Base-by-base conservation (phyloP, 53 echinoderm and acorn worm species). In the Echinarachnius parma region DNA sequence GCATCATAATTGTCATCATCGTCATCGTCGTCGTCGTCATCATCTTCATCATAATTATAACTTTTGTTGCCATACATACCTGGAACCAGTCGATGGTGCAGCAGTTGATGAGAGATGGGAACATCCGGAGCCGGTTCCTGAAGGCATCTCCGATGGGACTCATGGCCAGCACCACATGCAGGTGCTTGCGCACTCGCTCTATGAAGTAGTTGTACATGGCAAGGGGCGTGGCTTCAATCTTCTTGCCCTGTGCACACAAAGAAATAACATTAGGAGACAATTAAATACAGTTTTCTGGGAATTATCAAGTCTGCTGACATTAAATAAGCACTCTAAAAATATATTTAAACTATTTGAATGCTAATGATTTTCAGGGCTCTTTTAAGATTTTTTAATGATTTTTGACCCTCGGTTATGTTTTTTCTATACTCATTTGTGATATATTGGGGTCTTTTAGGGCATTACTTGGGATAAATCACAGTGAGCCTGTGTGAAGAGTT, bases 121-220 rank as follows among this genome's bases (percentile, higher is more conserved):
- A 92, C 93, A 84, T 88, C 27, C 93, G 53, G 9, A 92, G 89
- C 32, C 93, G 59, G 65, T 92, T 92, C 49, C 93, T 80, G 80
- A 92, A 92, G 3, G 93, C 89, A 68, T 92, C 89, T 44, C 93
- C 89, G 23, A 92, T 92, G 9, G 92, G 93, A 69, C 88, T 88
- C 85, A 92, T 88, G 2, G 93, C 93, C n/a, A 92, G 53, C 48
- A 92, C 93, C 37, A 92, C 89, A 42, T 92, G 93, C 13, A 92
- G 89, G 42, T 93, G 84, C 58, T 80, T 83, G 11, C 86, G 80
- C 15, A 93, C 93, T 62, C 78, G 75, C 72, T 89, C 93, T 27
- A 89, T 93, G 78, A 93, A 89, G 89, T 63, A 93, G 66, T 93
- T 93, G 50, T 93, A 93, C 93, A 93, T 93, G 60, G 93, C 89